Evolutionary conservation across 1,140 invertebrate genomes (phyloP), one percentile per base, ranked within the genome.

Genomic region (Cephus cinctus): DNA sequence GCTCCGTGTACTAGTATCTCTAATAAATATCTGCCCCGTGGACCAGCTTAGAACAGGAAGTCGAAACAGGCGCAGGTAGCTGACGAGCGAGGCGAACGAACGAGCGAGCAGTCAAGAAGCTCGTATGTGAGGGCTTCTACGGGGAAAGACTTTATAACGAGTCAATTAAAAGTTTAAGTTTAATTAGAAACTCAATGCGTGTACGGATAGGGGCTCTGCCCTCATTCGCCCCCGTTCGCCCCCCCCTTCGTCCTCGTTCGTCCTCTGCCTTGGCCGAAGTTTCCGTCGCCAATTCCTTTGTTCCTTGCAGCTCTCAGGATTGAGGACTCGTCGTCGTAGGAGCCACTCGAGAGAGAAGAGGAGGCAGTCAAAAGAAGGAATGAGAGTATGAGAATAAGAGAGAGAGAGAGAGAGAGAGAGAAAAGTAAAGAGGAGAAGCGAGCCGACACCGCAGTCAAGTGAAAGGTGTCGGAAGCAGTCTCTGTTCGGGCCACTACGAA

Each of bases 91-190:
- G 11, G 14, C 16, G 14, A 11, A 16, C 8, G 35, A 36, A n/a
- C 1, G 35, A 8, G 27, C 5, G 16, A 43, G 19, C 19, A 36
- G n/a, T 31, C n/a, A 25, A 31, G 25, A 40, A 11, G 14, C 19
- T 40, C 38, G 19, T 40, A 16, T 14, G 41, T 18, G 30, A 30
- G 27, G 41, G 14, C 31, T 11, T 41, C 11, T 32, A 54, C 49
- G 52, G 58, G 54, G 58, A 66, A 71, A 63, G 65, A 54, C 56
- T 69, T 63, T 54, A 58, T 61, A 71, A 71, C 63, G 63, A 72
- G 71, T 75, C 73, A 72, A 75, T 75, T 75, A 75, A 73, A 75
- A 75, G 73, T 75, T 75, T 57, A 65, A 73, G 70, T 75, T 75
- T 75, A 73, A 73, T 75, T 73, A 73, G 67, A 73, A 73, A 69